These are phyloP conservation scores for Trochalopteron elliotii DNA, from an alignment of 2,113 vertebrate genomes.

Conservation along the genomic window DNA sequence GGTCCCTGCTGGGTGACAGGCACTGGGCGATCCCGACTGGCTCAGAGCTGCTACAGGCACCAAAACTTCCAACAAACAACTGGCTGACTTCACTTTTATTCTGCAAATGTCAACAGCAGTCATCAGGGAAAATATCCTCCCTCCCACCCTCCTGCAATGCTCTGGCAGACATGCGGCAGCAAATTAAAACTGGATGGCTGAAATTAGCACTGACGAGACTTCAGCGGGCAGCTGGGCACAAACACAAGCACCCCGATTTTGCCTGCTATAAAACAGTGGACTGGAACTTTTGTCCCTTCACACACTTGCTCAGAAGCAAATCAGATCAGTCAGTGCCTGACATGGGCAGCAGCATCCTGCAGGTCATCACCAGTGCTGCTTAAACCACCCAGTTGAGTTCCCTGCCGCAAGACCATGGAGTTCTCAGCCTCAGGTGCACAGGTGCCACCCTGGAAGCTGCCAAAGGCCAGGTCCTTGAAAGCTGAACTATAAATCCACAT, in stretches of 20 bases:
- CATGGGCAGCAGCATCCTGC: not conserved
- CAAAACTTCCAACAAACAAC: not conserved
- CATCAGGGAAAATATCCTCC: constrained; percentile 27
- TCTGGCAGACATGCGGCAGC: not conserved
- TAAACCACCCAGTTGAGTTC: not conserved
- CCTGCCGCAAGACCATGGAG: rapidly evolving
- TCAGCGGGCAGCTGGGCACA: not conserved
- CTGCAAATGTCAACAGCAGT: constrained; percentile 55
- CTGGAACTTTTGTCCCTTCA: not conserved
- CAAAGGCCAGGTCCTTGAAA: not conserved
- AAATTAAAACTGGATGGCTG: not conserved
- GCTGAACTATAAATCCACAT: not conserved
- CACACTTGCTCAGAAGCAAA: not conserved
- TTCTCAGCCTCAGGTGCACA: not conserved
- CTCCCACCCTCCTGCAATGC: not conserved
- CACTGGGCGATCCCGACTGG: not conserved
- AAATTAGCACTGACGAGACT: not conserved
- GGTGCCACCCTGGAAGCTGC: not conserved
- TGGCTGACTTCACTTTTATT: constrained; percentile 30
- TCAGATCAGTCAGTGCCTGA: not conserved
- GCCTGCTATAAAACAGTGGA: not conserved
- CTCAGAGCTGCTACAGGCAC: not conserved
- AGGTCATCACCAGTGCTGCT: not conserved
- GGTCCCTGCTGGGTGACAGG: not conserved
- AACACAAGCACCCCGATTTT: not conserved